Base-by-base conservation (phyloP, 2,113 vertebrate species). In the Syrmaticus mikado region DNA sequence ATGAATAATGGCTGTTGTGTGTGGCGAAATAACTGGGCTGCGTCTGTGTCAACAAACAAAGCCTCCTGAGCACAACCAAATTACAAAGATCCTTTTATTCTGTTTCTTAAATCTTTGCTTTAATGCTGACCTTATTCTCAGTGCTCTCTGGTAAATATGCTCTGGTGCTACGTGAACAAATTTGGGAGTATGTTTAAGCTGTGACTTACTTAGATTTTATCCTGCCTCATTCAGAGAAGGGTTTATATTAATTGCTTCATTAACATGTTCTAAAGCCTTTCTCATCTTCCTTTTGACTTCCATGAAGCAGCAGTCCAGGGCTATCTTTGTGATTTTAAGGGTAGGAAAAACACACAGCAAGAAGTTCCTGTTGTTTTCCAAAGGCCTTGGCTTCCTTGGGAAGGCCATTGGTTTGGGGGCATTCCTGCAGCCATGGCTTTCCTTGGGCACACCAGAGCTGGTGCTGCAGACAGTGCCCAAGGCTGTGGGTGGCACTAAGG, bases 361-460 rank as follows among this genome's bases (percentile, higher is more conserved):
- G 14, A 76, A 21, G 32, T 36, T 46, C n/a, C 32, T 7, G 2
- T 14, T 48, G 6, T 46, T 25, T 43, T 61, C 30, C 41, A 18
- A 22, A 12, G 21, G 13, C 19, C 65, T n/a, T n/a, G 30, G 65
- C 30, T 1, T 4, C 43, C 30, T 32, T 14, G 24, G 22, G 8
- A 11, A 58, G 10, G 72, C 34, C 83, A 14, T 19, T n/a, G 43
- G 8, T 25, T 32, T n/a, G 16, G 40, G 36, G 38, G 12, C 15
- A 65, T 13, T 32, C 0, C 0, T 1, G 1, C 4, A 34, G 0
- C 36, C 24, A 1, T 6, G 60, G 22, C 13, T 13, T 53, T 68
- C 19, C 60, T 60, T 11, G n/a, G 21, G 27, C 13, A 4, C 55
- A 17, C n/a, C 4, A 13, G 5, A 40, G 7, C 18, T 19, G 32